phyloP scores from a whole-genome alignment of 2,888 invertebrate genomes.

The Timema cristinae region DNA sequence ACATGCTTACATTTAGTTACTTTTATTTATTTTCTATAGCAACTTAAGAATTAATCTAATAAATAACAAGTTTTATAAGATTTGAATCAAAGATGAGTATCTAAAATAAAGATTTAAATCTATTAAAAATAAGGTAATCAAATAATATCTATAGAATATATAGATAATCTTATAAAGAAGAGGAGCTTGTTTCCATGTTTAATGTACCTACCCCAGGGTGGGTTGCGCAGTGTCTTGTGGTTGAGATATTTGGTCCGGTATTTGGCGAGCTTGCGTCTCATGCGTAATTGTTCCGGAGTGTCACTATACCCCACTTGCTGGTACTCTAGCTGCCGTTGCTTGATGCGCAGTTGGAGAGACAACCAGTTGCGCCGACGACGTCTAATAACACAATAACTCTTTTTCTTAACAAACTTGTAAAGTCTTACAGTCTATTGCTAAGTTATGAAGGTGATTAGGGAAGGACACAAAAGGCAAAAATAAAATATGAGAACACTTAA shows the following conservation, averaged over 20 bases:
- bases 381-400: slow-evolving; percentile 39
- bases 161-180: background rate
- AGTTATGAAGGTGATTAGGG: no score
- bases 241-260: slow-evolving; percentile 78
- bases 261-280: slow-evolving; percentile 75
- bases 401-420: no score
- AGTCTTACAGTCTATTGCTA: no score
- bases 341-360: slow-evolving; percentile 76
- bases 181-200: background rate
- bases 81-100: no score
- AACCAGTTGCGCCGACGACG: slow-evolving; percentile 80
- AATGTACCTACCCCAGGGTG: slow-evolving; percentile 74
- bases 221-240: slow-evolving; percentile 67
- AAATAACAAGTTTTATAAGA: no score
- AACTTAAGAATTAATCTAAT: no score
- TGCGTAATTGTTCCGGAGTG: slow-evolving; percentile 67
- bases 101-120: no score
- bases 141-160: background rate
- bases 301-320: slow-evolving; percentile 59
- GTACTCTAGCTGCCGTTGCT: slow-evolving; percentile 56
- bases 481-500: no score
- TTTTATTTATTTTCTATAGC: no score
- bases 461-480: no score
- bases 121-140: background rate
- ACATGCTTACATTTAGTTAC: no score